Base-by-base conservation (phyloP, 2,797 vertebrate genomes). In the Urocyon cinereoargenteus region DNA sequence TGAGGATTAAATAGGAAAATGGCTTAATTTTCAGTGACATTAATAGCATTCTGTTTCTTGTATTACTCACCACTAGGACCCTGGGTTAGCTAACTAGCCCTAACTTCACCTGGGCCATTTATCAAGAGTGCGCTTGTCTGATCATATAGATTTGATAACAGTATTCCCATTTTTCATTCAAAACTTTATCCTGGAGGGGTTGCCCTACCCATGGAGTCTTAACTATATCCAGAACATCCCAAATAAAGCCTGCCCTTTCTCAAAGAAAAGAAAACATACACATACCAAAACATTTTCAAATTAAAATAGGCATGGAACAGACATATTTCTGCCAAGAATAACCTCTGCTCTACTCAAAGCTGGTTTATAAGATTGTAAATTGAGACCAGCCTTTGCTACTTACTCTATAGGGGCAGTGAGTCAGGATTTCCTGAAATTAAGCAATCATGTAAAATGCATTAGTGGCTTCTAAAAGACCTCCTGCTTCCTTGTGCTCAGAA, bases 341-440 rank as follows among this genome's bases (percentile, higher is more conserved):
- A 97, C 90, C 90, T 96, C 78, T 94, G 70, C 28, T 87, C 5
- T 85, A 40, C 87, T 94, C 51, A 91, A 93, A 94, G 40, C 40
- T 96, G 95, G 55, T 79, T 75, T 22, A 2, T 45, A 98, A 61
- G 93, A 91, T 21, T 94, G 34, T 86, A 96, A 97, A 98, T 57
- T 92, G 96, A 97, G 96, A 73, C 87, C 86, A 77, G 96, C 8
- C 97, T 98, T 96, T 97, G 34, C 91, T 75, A 79, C 68, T 93
- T 96, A 91, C 66, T 89, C 36, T 75, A 53, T 88, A 81, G 82
- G 84, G 86, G 61, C 88, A 97, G 96, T 94, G 92, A 94, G 73
- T 97, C 0, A 15, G 73, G 92, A 96, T 97, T 98, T 98, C 96
- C 89, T 24, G 5, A 98, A 96, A 97, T 93, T 94, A 97, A 96